Conservation (phyloP, 1,140 invertebrate genomes). For the Tetragonula clypearis region DNA sequence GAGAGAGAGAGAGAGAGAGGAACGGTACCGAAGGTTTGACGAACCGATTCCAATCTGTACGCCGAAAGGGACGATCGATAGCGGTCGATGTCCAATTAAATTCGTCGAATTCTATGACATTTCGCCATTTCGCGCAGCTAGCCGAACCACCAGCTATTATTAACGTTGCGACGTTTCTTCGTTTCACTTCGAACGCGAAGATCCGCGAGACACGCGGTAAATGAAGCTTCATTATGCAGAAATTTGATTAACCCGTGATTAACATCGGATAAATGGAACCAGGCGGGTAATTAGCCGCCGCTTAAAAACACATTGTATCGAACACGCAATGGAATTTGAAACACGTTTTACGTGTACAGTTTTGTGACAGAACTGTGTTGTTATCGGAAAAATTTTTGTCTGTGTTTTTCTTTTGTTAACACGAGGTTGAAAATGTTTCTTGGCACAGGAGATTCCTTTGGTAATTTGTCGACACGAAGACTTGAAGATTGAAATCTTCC, state of each 20-base stretch:
- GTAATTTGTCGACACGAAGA: no score
- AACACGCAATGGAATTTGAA: neutral
- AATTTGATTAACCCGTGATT: neutral
- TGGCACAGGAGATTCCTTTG: no score
- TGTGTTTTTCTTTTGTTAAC: no score
- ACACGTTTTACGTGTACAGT: no score
- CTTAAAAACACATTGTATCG: neutral
- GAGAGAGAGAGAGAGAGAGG: neutral
- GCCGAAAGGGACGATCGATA: conserved; percentile 3
- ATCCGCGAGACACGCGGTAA: neutral
- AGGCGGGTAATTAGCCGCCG: neutral
- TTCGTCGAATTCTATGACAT: neutral
- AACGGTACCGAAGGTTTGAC: conserved; percentile 1
- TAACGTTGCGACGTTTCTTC: neutral
- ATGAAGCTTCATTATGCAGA: neutral
- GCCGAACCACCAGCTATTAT: neutral
- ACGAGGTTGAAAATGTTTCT: no score
- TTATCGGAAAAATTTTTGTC: no score
- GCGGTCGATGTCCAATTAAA: neutral
- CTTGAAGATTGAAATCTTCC: no score
- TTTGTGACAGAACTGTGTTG: no score
- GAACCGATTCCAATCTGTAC: neutral
- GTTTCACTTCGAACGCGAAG: neutral
- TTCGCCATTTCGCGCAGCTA: neutral
- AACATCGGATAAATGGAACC: no score